Percentiles rank a stretch among this genome's conserved stretches.
phyloP scores from a whole-genome alignment of 2,797 vertebrate genomes.

The Hozukius guyotensis region DNA sequence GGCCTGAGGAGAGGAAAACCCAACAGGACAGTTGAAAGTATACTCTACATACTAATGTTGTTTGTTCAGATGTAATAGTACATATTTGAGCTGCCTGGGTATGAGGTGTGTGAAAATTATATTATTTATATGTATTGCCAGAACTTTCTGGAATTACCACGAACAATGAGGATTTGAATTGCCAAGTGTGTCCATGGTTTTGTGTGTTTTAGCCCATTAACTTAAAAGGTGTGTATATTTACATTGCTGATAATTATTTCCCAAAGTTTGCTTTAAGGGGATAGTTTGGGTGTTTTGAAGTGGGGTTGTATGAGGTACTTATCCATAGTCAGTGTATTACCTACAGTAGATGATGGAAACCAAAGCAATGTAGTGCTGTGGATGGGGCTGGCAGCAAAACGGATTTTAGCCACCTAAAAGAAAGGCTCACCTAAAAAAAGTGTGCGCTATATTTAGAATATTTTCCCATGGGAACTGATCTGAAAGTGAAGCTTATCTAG shows the following conservation, averaged over 20 bases:
- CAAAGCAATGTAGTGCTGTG: no score
- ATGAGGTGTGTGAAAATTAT: background rate
- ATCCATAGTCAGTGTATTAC: no score
- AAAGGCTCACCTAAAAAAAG: no score
- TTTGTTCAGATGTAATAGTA: background rate
- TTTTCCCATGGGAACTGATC: no score
- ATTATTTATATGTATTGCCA: background rate
- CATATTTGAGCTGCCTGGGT: background rate
- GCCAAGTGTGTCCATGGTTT: background rate
- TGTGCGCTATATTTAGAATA: no score
- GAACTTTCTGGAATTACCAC: background rate
- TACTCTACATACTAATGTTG: background rate
- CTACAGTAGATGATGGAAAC: no score
- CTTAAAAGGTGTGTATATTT: background rate
- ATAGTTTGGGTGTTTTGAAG: no score
- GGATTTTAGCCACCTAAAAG: no score
- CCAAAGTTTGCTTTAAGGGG: background rate
- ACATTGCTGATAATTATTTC: background rate
- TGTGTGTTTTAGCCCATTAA: background rate
- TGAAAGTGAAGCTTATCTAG: no score
- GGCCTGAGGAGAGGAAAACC: conserved; percentile 59
- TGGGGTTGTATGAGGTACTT: no score
- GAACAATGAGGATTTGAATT: background rate
- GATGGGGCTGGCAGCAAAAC: no score
- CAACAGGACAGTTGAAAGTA: background rate